Percentiles rank a stretch among this genome's conserved stretches.
Evolutionary conservation across 2,888 invertebrate genomes (phyloP).

Genomic region (Rhamnusium bicolor): DNA sequence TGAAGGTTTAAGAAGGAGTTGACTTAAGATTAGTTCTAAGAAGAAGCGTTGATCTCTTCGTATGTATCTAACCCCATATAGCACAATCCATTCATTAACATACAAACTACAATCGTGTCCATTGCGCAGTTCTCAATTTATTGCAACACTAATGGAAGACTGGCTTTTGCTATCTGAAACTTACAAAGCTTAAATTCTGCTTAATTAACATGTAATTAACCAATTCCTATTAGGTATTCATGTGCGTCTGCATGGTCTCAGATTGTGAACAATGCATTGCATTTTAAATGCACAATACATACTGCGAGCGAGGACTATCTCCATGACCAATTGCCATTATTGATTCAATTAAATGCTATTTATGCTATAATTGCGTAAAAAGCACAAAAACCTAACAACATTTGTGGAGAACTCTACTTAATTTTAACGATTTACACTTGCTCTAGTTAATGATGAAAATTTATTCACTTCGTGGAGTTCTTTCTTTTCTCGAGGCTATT

Average conservation of each 20-base stretch:
- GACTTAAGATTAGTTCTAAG: conserved; percentile 28
- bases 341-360: conserved; percentile 28
- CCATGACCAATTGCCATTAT: conserved; percentile 29
- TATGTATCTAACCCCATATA: conserved; percentile 58
- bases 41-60: conserved; percentile 29
- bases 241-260: conserved; percentile 22
- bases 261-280: conserved; percentile 38
- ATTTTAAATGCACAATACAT: conserved; percentile 27
- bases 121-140: conserved; percentile 54
- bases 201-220: conserved; percentile 67
- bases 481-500: too few relatives aligned
- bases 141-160: conserved; percentile 58
- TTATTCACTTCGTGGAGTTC: not conserved
- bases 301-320: not conserved
- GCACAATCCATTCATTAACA: conserved; percentile 62
- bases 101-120: conserved; percentile 64
- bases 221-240: conserved; percentile 58
- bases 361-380: not conserved
- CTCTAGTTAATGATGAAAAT: conserved; percentile 14
- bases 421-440: conserved; percentile 32
- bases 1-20: conserved; percentile 1
- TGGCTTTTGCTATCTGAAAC: conserved; percentile 55
- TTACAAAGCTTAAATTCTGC: conserved; percentile 52
- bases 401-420: conserved; percentile 26
- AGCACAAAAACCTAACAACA: not conserved